Conservation (phyloP, 2,113 vertebrate genomes). For the Lepidothrix coronata region DNA sequence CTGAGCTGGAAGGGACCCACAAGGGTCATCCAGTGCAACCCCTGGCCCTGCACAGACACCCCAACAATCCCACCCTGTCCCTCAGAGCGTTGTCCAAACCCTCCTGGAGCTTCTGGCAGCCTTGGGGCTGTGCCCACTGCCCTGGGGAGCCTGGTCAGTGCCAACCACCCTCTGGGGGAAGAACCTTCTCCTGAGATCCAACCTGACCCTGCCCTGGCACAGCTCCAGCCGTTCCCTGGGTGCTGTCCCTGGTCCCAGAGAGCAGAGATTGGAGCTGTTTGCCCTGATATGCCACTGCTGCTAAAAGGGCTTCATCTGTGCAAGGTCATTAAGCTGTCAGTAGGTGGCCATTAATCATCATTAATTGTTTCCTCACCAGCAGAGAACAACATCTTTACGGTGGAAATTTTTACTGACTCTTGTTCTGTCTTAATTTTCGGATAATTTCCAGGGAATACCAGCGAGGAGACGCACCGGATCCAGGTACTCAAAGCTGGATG, state of each 20-base stretch:
- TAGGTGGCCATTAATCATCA: not conserved
- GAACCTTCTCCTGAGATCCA: not conserved
- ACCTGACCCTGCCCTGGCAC: not conserved
- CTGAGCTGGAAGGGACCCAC: not conserved
- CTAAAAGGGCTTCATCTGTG: not conserved
- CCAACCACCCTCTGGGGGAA: not conserved
- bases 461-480: not conserved
- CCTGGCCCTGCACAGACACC: rapidly evolving
- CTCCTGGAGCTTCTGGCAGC: not conserved
- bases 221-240: not conserved
- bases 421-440: not conserved
- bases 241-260: not conserved
- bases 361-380: not conserved
- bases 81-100: rapidly evolving
- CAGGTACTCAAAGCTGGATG: not conserved
- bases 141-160: not conserved
- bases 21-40: rapidly evolving
- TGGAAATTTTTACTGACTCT: not conserved
- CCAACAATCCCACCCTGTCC: not conserved
- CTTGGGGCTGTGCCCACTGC: not conserved
- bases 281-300: not conserved
- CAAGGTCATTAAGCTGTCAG: not conserved
- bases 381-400: not conserved
- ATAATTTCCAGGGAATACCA: not conserved
- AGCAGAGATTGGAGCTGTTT: not conserved